These are phyloP conservation scores for Nemotelus pantherinus DNA, from an alignment of 2,888 invertebrate genomes.

Conservation along the genomic window DNA sequence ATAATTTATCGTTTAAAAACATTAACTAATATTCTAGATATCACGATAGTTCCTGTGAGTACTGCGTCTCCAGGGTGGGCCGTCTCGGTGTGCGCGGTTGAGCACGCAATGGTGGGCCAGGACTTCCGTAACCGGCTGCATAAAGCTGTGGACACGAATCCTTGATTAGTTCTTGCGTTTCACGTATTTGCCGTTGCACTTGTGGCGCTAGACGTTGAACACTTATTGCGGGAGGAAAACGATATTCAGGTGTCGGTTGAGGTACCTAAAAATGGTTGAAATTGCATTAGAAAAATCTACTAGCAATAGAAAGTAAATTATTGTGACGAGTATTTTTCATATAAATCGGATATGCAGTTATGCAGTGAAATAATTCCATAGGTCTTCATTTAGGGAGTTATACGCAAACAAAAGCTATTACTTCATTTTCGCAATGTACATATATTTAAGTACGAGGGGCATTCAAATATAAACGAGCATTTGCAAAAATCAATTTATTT, in stretches of 20 bases:
- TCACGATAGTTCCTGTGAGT: slow-evolving; percentile 67
- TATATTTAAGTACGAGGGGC: too few species aligned
- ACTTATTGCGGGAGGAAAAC: slow-evolving; percentile 65
- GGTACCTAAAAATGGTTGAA: slow-evolving; percentile 52
- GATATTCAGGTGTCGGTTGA: slow-evolving; percentile 62
- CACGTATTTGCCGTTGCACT: slow-evolving; percentile 65
- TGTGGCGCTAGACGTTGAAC: slow-evolving; percentile 65
- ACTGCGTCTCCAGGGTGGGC: slow-evolving; percentile 66
- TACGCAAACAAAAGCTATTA: too few species aligned
- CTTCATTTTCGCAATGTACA: too few species aligned
- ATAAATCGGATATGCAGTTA: too few species aligned
- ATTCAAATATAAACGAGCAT: too few species aligned
- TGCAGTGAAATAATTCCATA: too few species aligned
- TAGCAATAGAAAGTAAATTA: neutral
- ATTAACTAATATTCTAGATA: slow-evolving; percentile 64
- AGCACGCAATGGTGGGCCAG: slow-evolving; percentile 64
- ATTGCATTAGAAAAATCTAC: neutral
- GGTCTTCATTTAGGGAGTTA: too few species aligned
- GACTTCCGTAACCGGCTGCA: slow-evolving; percentile 64
- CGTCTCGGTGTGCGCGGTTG: slow-evolving; percentile 63
- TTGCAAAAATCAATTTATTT: too few species aligned
- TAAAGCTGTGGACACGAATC: slow-evolving; percentile 65
- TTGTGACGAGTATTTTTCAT: too few species aligned
- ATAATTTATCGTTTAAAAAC: slow-evolving; percentile 28
- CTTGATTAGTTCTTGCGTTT: slow-evolving; percentile 66